Percentiles rank a stretch among this genome's conserved stretches.
Evolutionary conservation across 2,888 invertebrate genomes (phyloP).

Genomic region (Phania funesta): DNA sequence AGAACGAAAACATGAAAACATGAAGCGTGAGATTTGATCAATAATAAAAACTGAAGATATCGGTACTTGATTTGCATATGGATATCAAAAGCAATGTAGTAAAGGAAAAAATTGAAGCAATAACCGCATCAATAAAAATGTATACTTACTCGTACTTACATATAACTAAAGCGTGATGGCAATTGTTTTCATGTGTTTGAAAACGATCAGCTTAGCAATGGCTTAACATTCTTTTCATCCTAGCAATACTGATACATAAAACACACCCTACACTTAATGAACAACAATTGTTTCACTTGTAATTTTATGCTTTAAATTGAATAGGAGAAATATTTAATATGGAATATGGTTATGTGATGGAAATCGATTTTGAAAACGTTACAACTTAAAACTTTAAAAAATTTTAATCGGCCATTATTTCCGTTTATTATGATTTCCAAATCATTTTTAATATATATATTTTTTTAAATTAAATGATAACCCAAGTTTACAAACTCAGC

Average conservation of each 20-base stretch:
- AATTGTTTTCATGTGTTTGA: constrained; percentile 53
- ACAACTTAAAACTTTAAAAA: no score
- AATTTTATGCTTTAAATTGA: no score
- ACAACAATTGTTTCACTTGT: neutral
- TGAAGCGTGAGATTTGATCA: constrained; percentile 42
- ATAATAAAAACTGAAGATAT: neutral
- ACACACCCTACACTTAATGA: neutral
- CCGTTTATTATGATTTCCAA: no score
- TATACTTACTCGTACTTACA: no score
- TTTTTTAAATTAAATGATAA: no score
- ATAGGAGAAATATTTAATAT: no score
- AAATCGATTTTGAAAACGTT: no score
- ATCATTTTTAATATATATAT: no score
- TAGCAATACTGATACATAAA: neutral
- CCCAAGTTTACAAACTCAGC: no score
- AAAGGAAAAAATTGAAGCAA: neutral
- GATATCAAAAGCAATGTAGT: neutral
- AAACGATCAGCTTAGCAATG: constrained; percentile 24
- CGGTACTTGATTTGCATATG: constrained; percentile 31
- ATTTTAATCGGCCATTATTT: no score
- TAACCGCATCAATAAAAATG: neutral
- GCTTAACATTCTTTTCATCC: no score
- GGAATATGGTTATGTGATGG: no score
- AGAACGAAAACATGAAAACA: constrained; percentile 3
- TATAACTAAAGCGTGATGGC: constrained; percentile 47